A percentile compares a stretch with the other conserved stretches of the same genome.
Conservation (phyloP, 2,888 invertebrate genomes). For the Galerucella calmariensis region DNA sequence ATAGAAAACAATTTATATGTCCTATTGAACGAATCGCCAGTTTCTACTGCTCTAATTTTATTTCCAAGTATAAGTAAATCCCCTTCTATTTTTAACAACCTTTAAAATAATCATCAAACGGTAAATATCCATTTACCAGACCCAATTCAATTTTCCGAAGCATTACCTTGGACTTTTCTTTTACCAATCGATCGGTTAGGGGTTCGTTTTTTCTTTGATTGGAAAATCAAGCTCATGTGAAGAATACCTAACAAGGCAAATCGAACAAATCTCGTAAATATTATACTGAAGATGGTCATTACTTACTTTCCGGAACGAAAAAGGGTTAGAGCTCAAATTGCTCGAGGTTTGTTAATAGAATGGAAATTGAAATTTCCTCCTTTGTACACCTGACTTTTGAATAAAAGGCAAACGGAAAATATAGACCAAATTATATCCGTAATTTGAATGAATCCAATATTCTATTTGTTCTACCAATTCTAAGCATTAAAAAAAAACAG, state of each 20-base stretch:
- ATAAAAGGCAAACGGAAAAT: too few species aligned
- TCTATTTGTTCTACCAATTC: too few species aligned
- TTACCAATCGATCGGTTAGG: conserved; percentile 11
- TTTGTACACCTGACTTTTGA: neutral
- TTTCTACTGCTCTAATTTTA: too few species aligned
- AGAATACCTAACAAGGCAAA: conserved; percentile 27
- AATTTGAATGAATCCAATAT: too few species aligned
- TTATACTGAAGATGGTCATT: conserved; percentile 18
- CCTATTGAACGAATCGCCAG: too few species aligned
- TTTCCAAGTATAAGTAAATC: too few species aligned
- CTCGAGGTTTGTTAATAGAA: conserved; percentile 16
- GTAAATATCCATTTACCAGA: conserved; percentile 10
- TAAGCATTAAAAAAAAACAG: too few species aligned
- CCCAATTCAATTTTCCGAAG: conserved; percentile 23
- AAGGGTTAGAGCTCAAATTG: conserved; percentile 15
- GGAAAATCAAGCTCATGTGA: conserved; percentile 26
- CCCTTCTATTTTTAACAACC: too few species aligned
- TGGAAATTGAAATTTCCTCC: conserved; percentile 23
- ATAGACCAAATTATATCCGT: too few species aligned
- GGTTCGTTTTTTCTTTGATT: conserved; percentile 22
- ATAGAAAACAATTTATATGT: too few species aligned
- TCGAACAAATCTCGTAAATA: conserved; percentile 25
- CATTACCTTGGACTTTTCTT: conserved; percentile 22
- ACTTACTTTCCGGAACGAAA: conserved; percentile 18
- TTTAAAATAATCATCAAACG: conserved; percentile 7